Evolutionary conservation across 2,797 vertebrate genomes (phyloP), one percentile per base, ranked within the genome.

Genomic region (Poeciliopsis gracilis): DNA sequence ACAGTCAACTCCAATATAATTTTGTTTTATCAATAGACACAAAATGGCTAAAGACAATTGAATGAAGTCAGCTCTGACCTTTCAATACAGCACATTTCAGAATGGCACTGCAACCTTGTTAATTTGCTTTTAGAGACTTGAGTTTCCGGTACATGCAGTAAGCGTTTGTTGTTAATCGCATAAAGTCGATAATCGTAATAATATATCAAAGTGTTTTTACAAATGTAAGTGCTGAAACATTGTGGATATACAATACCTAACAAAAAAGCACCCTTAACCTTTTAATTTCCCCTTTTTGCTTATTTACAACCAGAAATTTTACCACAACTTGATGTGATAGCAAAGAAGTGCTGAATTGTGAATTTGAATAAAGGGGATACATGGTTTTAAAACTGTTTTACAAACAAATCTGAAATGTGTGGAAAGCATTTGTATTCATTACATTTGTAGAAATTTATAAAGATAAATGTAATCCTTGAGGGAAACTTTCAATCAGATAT

Each of bases 1-100:
- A 77, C 36, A n/a, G 73, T 81, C 70, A 81, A 57, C 30, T 72
- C 15, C 81, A 61, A 77, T 23, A 69, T 5, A 20, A 9, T 41
- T 70, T 70, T 70, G 67, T 45, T 70, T 70, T 8, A 70, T 23
- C 41, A 6, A 45, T n/a, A 45, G 43, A 70, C 67, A 70, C 13
- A 67, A 67, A 67, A 11, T 10, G 61, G 33, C 33, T 18, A 20
- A 23, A 38, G 33, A 23, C 61, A 38, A 38, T 11, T 20, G 67
- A 13, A n/a, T 45, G 67, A 43, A 43, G 41, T 70, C 67, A 45
- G 38, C 11, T 45, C 67, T 46, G 67, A 46, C 41, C 67, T 46
- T 70, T 46, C 23, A n/a, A 7, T 43, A n/a, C 41, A 20, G 20
- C 20, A 20, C 61, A 63, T 36, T 63, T 63, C 63, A n/a, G 67